These are phyloP conservation scores for Rhaphigaster nebulosa DNA, from an alignment of 2,888 invertebrate genomes.

Conservation along the genomic window DNA sequence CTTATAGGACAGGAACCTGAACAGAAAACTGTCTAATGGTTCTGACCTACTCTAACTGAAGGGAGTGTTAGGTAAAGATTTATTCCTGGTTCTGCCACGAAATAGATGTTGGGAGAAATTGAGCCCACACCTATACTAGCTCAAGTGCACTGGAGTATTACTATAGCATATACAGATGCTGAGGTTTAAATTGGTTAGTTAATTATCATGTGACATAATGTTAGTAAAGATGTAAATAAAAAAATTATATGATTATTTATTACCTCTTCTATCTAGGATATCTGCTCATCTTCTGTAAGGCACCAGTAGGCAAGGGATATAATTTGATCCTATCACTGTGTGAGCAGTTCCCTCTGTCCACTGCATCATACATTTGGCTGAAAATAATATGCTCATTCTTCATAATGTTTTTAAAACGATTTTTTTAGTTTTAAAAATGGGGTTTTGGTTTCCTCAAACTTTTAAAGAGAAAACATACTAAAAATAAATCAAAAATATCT, in stretches of 20 bases:
- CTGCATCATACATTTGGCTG: constrained; percentile 13
- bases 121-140: not conserved
- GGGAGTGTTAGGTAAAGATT: no score
- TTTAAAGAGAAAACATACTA: not conserved
- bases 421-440: not conserved
- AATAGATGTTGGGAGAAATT: not conserved
- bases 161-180: not conserved
- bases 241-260: not conserved
- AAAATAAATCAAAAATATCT: not conserved
- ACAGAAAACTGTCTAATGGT: not conserved
- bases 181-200: not conserved
- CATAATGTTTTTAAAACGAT: not conserved
- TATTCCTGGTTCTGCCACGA: no score
- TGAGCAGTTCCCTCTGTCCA: constrained; percentile 4
- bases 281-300: constrained; percentile 17
- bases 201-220: not conserved
- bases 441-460: not conserved
- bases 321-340: not conserved
- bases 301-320: not conserved
- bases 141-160: not conserved
- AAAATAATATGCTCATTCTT: not conserved
- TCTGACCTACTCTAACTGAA: not conserved
- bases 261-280: not conserved
- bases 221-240: not conserved
- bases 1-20: no score